Percentiles rank a stretch among this genome's conserved stretches.
Evolutionary conservation across 2,113 vertebrate species (phyloP).

Genomic region (Oreochromis aureus): DNA sequence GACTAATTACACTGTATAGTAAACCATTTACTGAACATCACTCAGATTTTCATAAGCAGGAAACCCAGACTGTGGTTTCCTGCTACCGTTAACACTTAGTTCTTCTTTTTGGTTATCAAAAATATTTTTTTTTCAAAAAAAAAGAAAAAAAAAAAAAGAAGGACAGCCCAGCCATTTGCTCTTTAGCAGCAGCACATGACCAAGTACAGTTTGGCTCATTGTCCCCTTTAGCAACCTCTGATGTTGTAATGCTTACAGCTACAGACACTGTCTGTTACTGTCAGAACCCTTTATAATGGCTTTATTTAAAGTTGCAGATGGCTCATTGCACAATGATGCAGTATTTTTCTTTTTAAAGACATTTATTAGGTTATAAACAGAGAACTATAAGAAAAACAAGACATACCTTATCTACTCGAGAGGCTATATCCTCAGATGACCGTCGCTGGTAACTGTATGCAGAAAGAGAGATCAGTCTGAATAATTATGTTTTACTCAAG

Average conservation of each 20-base stretch:
- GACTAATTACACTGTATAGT: neutral
- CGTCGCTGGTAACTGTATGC: constrained; percentile 23
- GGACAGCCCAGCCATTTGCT: neutral
- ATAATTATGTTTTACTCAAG: neutral
- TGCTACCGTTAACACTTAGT: neutral
- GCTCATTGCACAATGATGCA: neutral
- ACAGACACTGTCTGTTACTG: neutral
- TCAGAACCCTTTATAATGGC: neutral
- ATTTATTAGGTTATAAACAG: neutral
- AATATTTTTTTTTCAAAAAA: fast-evolving
- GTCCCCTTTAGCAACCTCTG: neutral
- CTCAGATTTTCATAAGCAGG: neutral
- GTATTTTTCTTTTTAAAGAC: neutral
- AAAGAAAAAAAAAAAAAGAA: neutral
- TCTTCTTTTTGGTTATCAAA: neutral
- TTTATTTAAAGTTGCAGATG: neutral
- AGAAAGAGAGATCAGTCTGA: neutral
- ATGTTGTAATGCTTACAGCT: neutral
- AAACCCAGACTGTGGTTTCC: neutral
- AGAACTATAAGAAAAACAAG: neutral
- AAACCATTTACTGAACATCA: neutral
- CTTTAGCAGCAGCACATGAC: neutral
- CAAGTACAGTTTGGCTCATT: neutral
- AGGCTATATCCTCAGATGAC: constrained; percentile 25
- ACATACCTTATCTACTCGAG: constrained; percentile 67